Base-by-base conservation (phyloP, 2,797 vertebrate species). In the Dipus sagitta region DNA sequence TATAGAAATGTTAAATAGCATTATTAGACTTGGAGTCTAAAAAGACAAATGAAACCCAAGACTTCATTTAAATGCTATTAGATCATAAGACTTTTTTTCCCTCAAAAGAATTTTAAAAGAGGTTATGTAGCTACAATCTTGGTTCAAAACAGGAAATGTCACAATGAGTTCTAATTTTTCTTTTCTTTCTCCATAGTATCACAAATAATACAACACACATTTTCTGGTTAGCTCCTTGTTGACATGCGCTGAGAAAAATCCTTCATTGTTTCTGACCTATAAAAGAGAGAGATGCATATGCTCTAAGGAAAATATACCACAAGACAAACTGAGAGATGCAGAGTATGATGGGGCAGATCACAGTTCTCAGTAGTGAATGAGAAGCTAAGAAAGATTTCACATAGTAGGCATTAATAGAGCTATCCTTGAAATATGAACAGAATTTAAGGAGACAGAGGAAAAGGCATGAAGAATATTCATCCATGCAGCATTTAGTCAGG, bases 1-100 rank as follows among this genome's bases (percentile, higher is more conserved):
- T 93, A 95, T 96, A 96, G 92, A 96, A 97, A 96, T 96, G 95
- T 94, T 97, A 97, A 96, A 90, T 92, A 96, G 93, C 32, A 28
- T 95, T 96, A 93, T 96, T 96, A 96, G 65, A 93, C 52, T 92
- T 92, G 60, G 86, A 95, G 7, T 92, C 60, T 85, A 95, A 96
- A 58, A 94, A 97, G 93, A 95, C 84, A 96, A 97, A 96, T 94
- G 95, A 95, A 97, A 87, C 79, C 92, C 96, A 81, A 94, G 89
- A 92, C 74, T 95, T 96, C 62, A 82, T 96, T 95, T 94, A 92
- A 96, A 93, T 96, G 86, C 77, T 95, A 94, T 96, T 96, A 83
- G 86, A 95, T 68, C 65, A 85, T 83, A 71, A 11, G 62, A 17
- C 34, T 88, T 80, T 80, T 77, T 72, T 34, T 52, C 30, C 92